These are phyloP conservation scores for Dreissena rostriformis DNA, from an alignment of 1,140 invertebrate genomes.

Conservation along the genomic window DNA sequence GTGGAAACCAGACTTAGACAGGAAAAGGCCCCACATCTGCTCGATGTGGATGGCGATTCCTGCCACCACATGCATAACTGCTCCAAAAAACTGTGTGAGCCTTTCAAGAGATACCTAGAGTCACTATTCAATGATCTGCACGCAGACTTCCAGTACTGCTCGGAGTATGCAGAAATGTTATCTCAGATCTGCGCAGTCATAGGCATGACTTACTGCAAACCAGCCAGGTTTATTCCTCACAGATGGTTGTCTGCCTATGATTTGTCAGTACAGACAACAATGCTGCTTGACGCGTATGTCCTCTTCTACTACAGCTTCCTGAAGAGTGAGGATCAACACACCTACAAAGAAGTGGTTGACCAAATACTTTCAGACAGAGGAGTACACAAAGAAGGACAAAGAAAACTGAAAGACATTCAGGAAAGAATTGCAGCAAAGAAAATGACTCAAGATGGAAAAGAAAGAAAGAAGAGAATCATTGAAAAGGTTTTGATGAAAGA, in stretches of 20 bases:
- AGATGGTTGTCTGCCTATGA: slow-evolving; percentile 68
- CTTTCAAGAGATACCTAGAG: slow-evolving; percentile 57
- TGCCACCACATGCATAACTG: slow-evolving; percentile 67
- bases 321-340: slow-evolving; percentile 3
- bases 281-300: slow-evolving; percentile 52
- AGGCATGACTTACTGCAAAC: slow-evolving; percentile 53
- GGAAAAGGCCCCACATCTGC: slow-evolving; percentile 58
- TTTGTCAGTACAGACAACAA: slow-evolving; percentile 40
- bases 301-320: slow-evolving; percentile 60
- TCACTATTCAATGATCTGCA: slow-evolving; percentile 54
- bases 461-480: slow-evolving; percentile 7
- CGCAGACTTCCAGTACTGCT: slow-evolving; percentile 62
- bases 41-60: slow-evolving; percentile 67
- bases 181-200: slow-evolving; percentile 60
- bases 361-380: background rate
- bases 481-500: slow-evolving; percentile 8
- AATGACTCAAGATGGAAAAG: slow-evolving; percentile 30
- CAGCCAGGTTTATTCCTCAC: slow-evolving; percentile 56
- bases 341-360: background rate
- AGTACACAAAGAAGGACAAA: background rate
- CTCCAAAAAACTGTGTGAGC: slow-evolving; percentile 56
- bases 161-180: slow-evolving; percentile 42
- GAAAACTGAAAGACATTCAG: background rate
- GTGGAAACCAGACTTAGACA: slow-evolving; percentile 55
- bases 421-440: background rate